These are phyloP conservation scores for Pandemis corylana DNA, from an alignment of 2,888 invertebrate species.

Conservation along the genomic window DNA sequence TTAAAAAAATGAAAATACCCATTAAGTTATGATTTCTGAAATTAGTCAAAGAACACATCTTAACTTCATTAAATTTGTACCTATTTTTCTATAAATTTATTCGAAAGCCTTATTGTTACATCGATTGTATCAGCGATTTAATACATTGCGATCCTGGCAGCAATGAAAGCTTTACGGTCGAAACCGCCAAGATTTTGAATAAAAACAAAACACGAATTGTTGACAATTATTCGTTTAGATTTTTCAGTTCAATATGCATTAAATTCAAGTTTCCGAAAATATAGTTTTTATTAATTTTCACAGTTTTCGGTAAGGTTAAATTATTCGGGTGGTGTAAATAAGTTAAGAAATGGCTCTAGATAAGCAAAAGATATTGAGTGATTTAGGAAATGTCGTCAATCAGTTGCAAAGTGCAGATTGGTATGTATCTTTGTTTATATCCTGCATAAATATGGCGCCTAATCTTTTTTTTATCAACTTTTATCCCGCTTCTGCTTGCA, in stretches of 20 bases:
- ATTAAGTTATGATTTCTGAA: too few species aligned
- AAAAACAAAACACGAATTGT: conserved; percentile 37
- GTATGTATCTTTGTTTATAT: conserved; percentile 54
- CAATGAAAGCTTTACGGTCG: background rate
- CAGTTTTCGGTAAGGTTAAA: conserved; percentile 17
- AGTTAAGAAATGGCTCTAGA: conserved; percentile 67
- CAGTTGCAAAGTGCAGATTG: conserved; percentile 78
- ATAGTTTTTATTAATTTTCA: conserved; percentile 10
- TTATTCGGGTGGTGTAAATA: conserved; percentile 6
- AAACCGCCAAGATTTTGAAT: conserved; percentile 14
- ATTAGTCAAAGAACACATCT: too few species aligned
- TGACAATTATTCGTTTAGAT: conserved; percentile 21
- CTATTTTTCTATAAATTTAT: background rate
- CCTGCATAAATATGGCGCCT: background rate
- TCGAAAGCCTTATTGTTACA: background rate
- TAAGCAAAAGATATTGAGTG: conserved; percentile 73
- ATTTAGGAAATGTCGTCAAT: conserved; percentile 78
- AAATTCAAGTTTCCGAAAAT: conserved; percentile 32
- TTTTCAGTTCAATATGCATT: conserved; percentile 9
- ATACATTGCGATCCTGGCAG: conserved; percentile 2
- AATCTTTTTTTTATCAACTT: background rate
- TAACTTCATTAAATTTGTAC: too few species aligned
- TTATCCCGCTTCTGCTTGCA: background rate
- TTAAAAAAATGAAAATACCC: too few species aligned
- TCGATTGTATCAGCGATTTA: too few species aligned